Evolutionary conservation across 2,888 invertebrate species (phyloP), one percentile per base, ranked within the genome.

Genomic region (Athalia cordata): DNA sequence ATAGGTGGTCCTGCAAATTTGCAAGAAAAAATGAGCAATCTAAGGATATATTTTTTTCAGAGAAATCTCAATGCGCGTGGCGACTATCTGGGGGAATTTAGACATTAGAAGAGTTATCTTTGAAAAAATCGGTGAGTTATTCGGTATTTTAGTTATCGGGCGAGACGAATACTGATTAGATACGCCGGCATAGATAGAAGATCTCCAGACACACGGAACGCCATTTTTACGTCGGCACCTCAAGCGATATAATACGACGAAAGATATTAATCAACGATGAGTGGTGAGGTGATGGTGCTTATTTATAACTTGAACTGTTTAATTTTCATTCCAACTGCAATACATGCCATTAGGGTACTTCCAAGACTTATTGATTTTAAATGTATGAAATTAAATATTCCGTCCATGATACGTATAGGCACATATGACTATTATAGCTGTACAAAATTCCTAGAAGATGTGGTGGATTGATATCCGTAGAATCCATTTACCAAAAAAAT

Each of bases 191-290:
- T 5, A 72, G 72, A 72, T 72, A 72, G n/a, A 72, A 47, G 57
- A 72, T 72, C 57, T 72, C 57, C 72, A 15, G 72, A 72, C 47
- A 72, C 70, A 13, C 6, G 59, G 29, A 29, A 59, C 57, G 45
- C 70, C 59, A 59, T 72, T 59, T 72, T 72, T 45, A 57, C 45
- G 72, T 72, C 72, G 72, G 70, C 70, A 70, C 70, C 57, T 70
- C n/a, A 47, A 70, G 70, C 59, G 57, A 70, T 49, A 52, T 47
- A 68, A 15, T 7, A 3, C 3, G 13, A 55, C 43, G 8, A 57
- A 57, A 70, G 55, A 59, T 70, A 29, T 68, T 9, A 43, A 5
- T 29, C 29, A 29, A 29, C 29, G 29, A 29, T 29, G 29, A 29
- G 29, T 29, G 29, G 29, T 2, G 29, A 29, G 29, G 29, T 29